Base-by-base conservation (phyloP, 2,113 vertebrate genomes). In the Nibea coibor region DNA sequence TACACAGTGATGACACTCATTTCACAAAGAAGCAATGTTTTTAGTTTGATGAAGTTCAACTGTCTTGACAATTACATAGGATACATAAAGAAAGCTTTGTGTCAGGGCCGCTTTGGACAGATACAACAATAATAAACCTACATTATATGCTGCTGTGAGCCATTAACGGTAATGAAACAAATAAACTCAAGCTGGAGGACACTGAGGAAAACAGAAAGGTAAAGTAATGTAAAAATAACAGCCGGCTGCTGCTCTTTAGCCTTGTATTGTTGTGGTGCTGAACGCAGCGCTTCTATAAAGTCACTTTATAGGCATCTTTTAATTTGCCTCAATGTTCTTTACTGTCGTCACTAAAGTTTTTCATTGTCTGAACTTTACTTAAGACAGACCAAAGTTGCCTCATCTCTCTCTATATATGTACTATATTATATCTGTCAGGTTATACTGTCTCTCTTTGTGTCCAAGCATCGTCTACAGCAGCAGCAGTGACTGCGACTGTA, bases 201-300 rank as follows among this genome's bases (percentile, higher is more conserved):
- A 2, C 54, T 28, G 56, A 58, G 35, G 35, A 15, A 19, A 73
- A n/a, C 47, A 62, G 62, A 65, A 11, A 20, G 17, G 16, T 54
- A 56, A 39, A 35, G 48, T 3, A 2, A 43, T 20, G 56, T 2
- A 39, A 39, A 43, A 26, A 28, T 39, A 53, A 47, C 12, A 53
- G 28, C 65, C 78, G 59, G 31, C 2, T 12, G 2, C 69, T 39
- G 50, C 16, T 19, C 28, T 31, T 68, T 66, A 67, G 57, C 51
- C 22, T 62, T 56, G n/a, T 65, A 8, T 9, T 22, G 53, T 2
- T 31, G 71, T 47, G 15, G 64, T 72, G 83, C 87, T 86, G 84
- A 86, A 81, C 0, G 16, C 70, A 86, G 74, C 81, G 78, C 78
- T 81, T 62, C 72, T 28, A 8, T 65, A 19, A 59, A 57, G 19